Percentiles rank a stretch among this genome's conserved stretches.
phyloP scores from a whole-genome alignment of 37 sponge, comb jelly and placozoan species.

The Haliclona indistincta region DNA sequence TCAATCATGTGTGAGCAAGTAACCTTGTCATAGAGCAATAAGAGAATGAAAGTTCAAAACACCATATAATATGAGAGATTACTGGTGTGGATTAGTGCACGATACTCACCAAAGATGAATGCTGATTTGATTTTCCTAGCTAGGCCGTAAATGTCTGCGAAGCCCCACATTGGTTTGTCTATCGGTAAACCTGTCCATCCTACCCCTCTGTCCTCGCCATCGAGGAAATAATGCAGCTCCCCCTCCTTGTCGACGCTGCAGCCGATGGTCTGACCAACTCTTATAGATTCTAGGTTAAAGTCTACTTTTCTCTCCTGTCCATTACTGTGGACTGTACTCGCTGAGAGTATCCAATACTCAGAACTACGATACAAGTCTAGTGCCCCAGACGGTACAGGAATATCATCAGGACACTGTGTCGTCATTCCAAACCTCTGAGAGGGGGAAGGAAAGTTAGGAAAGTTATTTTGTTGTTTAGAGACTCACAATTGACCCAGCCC shows the following conservation, averaged over 20 bases:
- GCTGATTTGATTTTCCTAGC: constrained; percentile 86
- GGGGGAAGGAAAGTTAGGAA: background rate
- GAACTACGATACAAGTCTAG: constrained; percentile 79
- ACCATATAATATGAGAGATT: background rate
- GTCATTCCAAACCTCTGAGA: constrained; percentile 81
- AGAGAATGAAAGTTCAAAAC: background rate
- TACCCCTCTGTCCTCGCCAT: constrained; percentile 76
- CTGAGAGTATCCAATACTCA: constrained; percentile 90
- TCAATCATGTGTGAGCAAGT: too few relatives aligned
- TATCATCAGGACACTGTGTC: constrained; percentile 61
- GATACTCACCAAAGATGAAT: constrained; percentile 76
- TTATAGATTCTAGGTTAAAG: constrained; percentile 73
- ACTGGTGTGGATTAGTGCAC: background rate
- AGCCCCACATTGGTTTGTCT: constrained; percentile 76
- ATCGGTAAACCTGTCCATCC: constrained; percentile 74
- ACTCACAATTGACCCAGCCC: constrained; percentile 93
- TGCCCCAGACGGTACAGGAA: constrained; percentile 70
- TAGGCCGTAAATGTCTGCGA: constrained; percentile 89
- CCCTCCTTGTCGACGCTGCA: constrained; percentile 72
- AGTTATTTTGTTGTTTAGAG: background rate
- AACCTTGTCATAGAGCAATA: too few relatives aligned
- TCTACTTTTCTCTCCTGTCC: constrained; percentile 75
- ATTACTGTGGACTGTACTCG: constrained; percentile 80
- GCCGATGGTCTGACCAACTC: constrained; percentile 72
- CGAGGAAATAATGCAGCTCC: constrained; percentile 69